Evolutionary conservation across 1,140 invertebrate species (phyloP).

Genomic region (Drosophila suzukii): DNA sequence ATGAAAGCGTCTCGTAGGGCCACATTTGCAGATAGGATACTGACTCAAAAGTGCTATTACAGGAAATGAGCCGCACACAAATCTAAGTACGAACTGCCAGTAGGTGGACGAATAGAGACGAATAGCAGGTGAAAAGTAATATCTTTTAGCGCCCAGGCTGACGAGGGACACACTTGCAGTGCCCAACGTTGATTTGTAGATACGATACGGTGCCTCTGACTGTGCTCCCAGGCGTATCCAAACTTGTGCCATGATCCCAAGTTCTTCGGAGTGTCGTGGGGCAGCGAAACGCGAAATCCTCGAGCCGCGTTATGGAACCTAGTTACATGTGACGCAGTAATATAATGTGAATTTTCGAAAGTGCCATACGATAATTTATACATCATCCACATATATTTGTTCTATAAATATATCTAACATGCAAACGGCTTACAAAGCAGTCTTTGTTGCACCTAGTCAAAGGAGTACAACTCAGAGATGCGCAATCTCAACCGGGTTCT

Average conservation of each 20-base stretch:
- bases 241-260: neutral
- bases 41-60: neutral
- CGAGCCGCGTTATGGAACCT: neutral
- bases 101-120: neutral
- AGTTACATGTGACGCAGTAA: constrained; percentile 35
- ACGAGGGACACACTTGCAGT: neutral
- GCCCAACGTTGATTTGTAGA: too few species aligned
- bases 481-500: constrained; percentile 5
- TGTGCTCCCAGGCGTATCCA: neutral
- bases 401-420: neutral
- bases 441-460: constrained; percentile 53
- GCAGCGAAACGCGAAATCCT: neutral
- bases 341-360: constrained; percentile 23
- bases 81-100: neutral
- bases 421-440: constrained; percentile 8
- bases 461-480: constrained; percentile 11
- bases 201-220: neutral
- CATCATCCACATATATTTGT: constrained; percentile 1
- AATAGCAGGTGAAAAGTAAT: neutral
- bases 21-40: neutral
- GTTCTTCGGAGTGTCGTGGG: neutral
- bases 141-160: neutral
- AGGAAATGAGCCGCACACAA: neutral
- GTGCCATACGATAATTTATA: constrained; percentile 40
- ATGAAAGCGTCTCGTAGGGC: neutral